Base-by-base conservation (phyloP, 2,797 vertebrate genomes). In the Anguilla megastoma region DNA sequence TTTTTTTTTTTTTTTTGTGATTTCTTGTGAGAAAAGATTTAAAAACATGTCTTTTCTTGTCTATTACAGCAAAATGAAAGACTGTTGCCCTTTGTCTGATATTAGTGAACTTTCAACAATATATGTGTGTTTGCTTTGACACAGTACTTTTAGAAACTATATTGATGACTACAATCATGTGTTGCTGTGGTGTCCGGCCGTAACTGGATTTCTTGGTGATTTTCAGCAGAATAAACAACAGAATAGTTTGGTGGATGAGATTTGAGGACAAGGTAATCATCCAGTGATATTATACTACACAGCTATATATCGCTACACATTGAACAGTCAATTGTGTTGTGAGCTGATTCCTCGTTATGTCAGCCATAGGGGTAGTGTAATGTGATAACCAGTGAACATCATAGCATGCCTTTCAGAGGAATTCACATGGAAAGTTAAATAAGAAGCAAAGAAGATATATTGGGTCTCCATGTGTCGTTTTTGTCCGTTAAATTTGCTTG, bases 401-500 rank as follows among this genome's bases (percentile, higher is more conserved):
- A 79, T 92, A 89, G 66, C 16, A 89, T 88, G 85, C 14, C 2
- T 88, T 85, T 50, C 52, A 36, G 63, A 56, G n/a, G 60, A 58
- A 87, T 3, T 45, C 66, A 86, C 86, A 27, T 48, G 69, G 60
- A 71, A 85, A 33, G 85, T 30, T 30, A 14, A 45, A 30, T 58
- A 21, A 86, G 89, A 86, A 54, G 91, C 89, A 90, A 86, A 89
- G 79, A 86, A n/a, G 21, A 48, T 74, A 24, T 87, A 84, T 88
- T 90, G 88, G 89, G 87, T 86, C 91, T 86, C 90, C 90, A 92
- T 89, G 27, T 90, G 90, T 92, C 87, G 90, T 88, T 91, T 63
- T 91, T 89, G 91, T 94, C 94, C 91, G 90, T 80, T 89, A 93
- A 94, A 93, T 90, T 90, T 93, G 88, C 90, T 91, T 63, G 91